A percentile compares a stretch with the other conserved stretches of the same genome.
Evolutionary conservation across 2,888 invertebrate species (phyloP).

Genomic region (Drosophila austrosaltans): DNA sequence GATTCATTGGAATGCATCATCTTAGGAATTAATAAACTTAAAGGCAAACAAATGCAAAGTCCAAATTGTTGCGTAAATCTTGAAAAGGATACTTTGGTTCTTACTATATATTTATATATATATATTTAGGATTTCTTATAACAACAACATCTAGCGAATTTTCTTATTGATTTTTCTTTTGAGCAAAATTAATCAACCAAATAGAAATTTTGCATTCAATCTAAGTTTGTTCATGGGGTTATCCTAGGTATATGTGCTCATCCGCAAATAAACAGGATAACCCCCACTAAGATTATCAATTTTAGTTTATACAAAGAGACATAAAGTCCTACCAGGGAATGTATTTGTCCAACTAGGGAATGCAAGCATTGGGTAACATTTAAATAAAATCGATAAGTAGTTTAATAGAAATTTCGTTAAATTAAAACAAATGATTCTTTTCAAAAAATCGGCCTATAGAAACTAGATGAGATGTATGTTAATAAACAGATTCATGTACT

Average conservation of each 20-base stretch:
- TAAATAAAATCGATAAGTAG: too few species aligned
- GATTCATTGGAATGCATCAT: constrained; percentile 9
- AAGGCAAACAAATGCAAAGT: not conserved
- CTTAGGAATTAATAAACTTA: not conserved
- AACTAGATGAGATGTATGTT: too few species aligned
- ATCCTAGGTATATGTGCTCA: not conserved
- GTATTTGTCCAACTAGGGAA: not conserved
- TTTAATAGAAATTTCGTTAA: too few species aligned
- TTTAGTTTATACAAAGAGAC: too few species aligned
- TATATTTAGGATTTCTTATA: constrained; percentile 1
- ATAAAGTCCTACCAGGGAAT: not conserved
- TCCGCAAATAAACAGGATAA: constrained; percentile 2
- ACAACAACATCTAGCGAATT: not conserved
- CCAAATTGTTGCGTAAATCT: not conserved
- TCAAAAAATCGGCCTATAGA: too few species aligned
- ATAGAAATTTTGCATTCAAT: not conserved
- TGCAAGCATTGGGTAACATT: too few species aligned
- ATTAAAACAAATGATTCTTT: too few species aligned
- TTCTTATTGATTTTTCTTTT: not conserved
- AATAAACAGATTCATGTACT: too few species aligned
- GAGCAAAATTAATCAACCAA: not conserved
- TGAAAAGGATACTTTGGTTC: not conserved
- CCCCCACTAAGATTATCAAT: not conserved
- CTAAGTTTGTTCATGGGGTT: not conserved
- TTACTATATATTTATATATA: not conserved